Base-by-base conservation (phyloP, 2,113 vertebrate species). In the Pachycephala philippinensis region DNA sequence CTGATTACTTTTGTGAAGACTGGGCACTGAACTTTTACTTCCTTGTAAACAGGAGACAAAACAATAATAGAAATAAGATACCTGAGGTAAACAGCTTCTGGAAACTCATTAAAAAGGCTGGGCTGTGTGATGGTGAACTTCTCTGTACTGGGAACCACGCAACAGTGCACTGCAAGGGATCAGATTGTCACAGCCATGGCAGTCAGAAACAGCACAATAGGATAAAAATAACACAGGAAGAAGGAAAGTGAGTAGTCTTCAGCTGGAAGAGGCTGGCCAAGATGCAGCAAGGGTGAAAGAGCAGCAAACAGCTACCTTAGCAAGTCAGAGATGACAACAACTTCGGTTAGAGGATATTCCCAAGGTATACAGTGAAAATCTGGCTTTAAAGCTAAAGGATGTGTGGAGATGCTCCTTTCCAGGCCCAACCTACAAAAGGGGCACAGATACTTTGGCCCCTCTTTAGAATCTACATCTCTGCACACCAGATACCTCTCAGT, bases 61-160 rank as follows among this genome's bases (percentile, higher is more conserved):
- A 35, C 11, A 85, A 64, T 60, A 47, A 63, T 7, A 82, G 44
- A 76, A 84, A 49, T 56, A 83, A 84, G 49, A 61, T 54, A 53
- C 21, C 24, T 8, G 53, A 71, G 31, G 40, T 60, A 64, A 87
- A 50, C 1, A 8, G 10, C 35, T 71, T 71, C n/a, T 59, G 22
- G 19, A 90, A 65, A 80, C 19, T n/a, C 5, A 4, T 84, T 81
- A 10, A 45, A 81, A 86, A 59, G 22, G 6, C 24, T 44, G n/a
- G 22, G 35, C 22, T 68, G 3, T 22, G 30, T 17, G 47, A 77
- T 28, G 18, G 8, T 40, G 31, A 81, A 27, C 5, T 69, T 65
- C 37, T 44, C 0, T 17, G 12, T 54, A 14, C 49, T 61, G 28
- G 9, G 26, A 78, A 17, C 11, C 16, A 17, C 0, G 0, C 2